These are phyloP conservation scores for Sciurus niger DNA, from an alignment of 2,113 vertebrate genomes.

Conservation along the genomic window DNA sequence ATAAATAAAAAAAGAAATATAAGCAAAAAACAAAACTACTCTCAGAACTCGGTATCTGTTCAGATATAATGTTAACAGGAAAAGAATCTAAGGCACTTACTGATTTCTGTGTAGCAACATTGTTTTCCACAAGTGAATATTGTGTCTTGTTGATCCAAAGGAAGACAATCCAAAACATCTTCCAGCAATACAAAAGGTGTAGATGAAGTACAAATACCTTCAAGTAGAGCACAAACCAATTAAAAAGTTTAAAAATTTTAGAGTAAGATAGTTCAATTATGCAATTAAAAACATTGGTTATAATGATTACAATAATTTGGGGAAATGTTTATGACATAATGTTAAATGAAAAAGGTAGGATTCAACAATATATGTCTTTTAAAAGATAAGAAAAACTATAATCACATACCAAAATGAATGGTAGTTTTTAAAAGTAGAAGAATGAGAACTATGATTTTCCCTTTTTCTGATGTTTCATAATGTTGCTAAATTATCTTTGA, in stretches of 20 bases:
- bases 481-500: slow-evolving; percentile 27
- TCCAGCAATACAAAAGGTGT: no score
- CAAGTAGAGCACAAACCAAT: slow-evolving; percentile 63
- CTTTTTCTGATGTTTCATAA: background rate
- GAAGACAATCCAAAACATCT: slow-evolving; percentile 98
- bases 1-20: no score
- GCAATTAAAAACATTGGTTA: slow-evolving; percentile 71
- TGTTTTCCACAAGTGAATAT: slow-evolving; percentile 98
- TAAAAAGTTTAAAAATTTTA: slow-evolving; percentile 33
- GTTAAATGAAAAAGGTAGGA: no score
- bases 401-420: background rate
- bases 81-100: slow-evolving; percentile 88
- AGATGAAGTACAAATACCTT: no score
- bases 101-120: slow-evolving; percentile 98
- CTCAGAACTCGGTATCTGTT: slow-evolving; percentile 10
- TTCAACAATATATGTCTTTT: no score
- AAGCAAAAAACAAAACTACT: background rate
- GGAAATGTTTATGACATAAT: slow-evolving; percentile 51
- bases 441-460: slow-evolving; percentile 40
- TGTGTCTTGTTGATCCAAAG: slow-evolving; percentile 97
- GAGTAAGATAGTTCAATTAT: slow-evolving; percentile 7
- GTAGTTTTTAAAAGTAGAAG: slow-evolving; percentile 51
- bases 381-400: background rate
- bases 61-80: slow-evolving; percentile 13
- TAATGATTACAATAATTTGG: slow-evolving; percentile 28